phyloP scores from a whole-genome alignment of 35 echinoderm and acorn worm species.

The Diadema setosum region DNA sequence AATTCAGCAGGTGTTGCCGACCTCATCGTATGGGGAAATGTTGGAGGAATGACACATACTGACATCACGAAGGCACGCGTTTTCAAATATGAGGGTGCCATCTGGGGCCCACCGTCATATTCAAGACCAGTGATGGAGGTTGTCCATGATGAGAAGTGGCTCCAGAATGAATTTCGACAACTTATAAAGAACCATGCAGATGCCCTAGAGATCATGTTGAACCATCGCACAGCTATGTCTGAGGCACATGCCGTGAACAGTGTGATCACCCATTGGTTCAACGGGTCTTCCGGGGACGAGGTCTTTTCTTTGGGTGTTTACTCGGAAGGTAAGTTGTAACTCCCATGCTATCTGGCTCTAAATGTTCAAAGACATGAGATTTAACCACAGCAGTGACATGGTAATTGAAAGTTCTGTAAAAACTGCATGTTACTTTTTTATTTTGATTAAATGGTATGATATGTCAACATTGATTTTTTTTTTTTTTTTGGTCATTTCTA shows the following conservation, averaged over 20 bases:
- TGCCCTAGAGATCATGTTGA: constrained; percentile 38
- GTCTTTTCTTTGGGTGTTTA: constrained; percentile 89
- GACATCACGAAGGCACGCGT: constrained; percentile 70
- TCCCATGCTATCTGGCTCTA: neutral
- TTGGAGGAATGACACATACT: constrained; percentile 61
- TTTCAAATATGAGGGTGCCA: constrained; percentile 88
- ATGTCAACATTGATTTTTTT: no score
- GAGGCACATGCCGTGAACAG: constrained; percentile 71
- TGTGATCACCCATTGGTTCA: constrained; percentile 91
- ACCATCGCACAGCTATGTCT: constrained; percentile 53
- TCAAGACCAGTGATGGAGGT: constrained; percentile 83
- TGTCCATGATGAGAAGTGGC: constrained; percentile 98
- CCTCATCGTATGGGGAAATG: constrained; percentile 90
- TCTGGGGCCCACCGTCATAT: constrained; percentile 86
- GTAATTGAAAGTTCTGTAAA: no score
- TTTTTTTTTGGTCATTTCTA: no score
- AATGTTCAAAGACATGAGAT: no score
- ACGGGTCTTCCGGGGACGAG: constrained; percentile 42
- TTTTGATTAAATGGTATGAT: no score
- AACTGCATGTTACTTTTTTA: no score
- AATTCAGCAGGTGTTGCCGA: constrained; percentile 83
- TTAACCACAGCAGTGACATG: no score
- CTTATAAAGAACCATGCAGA: constrained; percentile 60
- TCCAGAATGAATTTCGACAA: constrained; percentile 76
- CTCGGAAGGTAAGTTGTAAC: constrained; percentile 62